Percentiles rank a stretch among this genome's conserved stretches.
Conservation (phyloP, 2,888 invertebrate species). For the Heliconius cydno region DNA sequence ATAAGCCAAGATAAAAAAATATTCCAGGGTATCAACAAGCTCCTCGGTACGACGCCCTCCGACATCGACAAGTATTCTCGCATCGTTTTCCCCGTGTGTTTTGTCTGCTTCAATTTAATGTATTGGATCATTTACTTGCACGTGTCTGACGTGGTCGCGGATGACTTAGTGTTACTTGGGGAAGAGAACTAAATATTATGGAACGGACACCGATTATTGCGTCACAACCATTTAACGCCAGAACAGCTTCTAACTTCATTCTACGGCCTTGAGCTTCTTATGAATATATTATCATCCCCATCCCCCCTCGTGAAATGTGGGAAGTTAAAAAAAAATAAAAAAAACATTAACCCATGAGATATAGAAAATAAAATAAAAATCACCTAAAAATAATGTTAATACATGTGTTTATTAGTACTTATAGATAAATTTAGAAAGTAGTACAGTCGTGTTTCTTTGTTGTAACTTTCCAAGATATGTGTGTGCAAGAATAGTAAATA, state of each 20-base stretch:
- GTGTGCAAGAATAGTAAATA: constrained; percentile 25
- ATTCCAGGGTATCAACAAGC: constrained; percentile 92
- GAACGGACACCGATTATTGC: neutral
- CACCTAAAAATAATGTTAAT: constrained; percentile 22
- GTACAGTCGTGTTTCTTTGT: constrained; percentile 22
- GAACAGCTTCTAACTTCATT: constrained; percentile 16
- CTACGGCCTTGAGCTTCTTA: constrained; percentile 47
- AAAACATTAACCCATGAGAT: constrained; percentile 35
- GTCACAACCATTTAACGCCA: neutral
- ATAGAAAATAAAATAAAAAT: neutral
- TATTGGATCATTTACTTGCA: constrained; percentile 98
- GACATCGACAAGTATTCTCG: constrained; percentile 99
- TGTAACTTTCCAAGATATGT: constrained; percentile 18
- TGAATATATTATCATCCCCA: constrained; percentile 46
- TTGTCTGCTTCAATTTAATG: constrained; percentile 99
- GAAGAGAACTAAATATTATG: constrained; percentile 65
- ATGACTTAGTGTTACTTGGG: constrained; percentile 93
- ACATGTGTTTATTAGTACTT: constrained; percentile 20
- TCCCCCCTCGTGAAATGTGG: constrained; percentile 42
- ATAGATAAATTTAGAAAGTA: constrained; percentile 26
- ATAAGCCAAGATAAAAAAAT: constrained; percentile 54
- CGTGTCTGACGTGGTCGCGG: constrained; percentile 97
- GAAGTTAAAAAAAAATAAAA: constrained; percentile 45
- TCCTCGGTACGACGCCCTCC: constrained; percentile 96
- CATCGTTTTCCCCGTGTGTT: constrained; percentile 98